Conservation (phyloP, 1,140 invertebrate genomes). For the Myzus persicae region DNA sequence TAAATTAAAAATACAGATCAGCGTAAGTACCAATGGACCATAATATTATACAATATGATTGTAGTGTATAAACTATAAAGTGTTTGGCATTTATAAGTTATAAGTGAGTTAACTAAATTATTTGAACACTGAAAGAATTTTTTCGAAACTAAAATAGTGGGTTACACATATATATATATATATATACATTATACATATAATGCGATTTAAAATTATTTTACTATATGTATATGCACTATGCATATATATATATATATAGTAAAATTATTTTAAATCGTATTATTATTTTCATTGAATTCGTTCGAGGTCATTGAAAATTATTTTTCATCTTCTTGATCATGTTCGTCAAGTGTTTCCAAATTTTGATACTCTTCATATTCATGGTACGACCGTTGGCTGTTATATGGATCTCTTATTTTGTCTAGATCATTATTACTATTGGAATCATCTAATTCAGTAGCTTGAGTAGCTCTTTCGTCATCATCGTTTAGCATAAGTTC, state of each 20-base stretch:
- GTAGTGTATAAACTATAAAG: too few relatives aligned
- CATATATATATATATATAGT: too few relatives aligned
- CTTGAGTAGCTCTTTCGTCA: neutral
- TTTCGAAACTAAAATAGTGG: neutral
- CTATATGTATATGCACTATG: too few relatives aligned
- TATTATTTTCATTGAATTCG: neutral
- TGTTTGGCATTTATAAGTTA: too few relatives aligned
- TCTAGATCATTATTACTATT: neutral
- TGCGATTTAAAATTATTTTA: neutral
- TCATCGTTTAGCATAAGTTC: neutral
- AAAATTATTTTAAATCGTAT: neutral
- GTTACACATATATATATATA: too few relatives aligned
- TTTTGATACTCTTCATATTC: neutral
- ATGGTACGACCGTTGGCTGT: neutral
- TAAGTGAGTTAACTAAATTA: neutral
- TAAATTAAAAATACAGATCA: neutral
- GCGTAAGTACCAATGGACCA: too few relatives aligned
- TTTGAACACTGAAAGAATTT: neutral
- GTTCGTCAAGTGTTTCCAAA: conserved; percentile 19
- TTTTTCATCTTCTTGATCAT: neutral
- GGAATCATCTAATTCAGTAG: neutral
- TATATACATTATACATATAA: too few relatives aligned
- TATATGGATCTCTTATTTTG: neutral
- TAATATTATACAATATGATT: too few relatives aligned
- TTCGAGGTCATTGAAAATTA: neutral